Evolutionary conservation across 2,113 vertebrate species (phyloP).

Genomic region (Atractosteus spatula): DNA sequence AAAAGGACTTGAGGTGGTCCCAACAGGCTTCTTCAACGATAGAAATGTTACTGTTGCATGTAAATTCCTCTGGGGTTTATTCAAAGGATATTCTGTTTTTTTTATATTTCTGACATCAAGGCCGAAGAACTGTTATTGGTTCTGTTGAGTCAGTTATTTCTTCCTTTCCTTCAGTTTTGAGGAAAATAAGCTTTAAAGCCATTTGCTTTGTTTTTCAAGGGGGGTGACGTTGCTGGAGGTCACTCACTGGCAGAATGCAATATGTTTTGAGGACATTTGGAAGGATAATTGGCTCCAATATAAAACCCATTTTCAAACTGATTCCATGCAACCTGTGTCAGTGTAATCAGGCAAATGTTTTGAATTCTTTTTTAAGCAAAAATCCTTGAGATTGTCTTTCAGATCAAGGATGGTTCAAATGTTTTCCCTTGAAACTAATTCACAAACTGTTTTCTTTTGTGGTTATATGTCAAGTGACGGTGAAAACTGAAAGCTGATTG

Average conservation of each 20-base stretch:
- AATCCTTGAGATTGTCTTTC: too few species aligned
- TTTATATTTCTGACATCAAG: slow-evolving; percentile 58
- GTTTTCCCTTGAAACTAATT: too few species aligned
- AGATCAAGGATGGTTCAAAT: too few species aligned
- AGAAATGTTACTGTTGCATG: slow-evolving; percentile 56
- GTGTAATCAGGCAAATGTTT: too few species aligned
- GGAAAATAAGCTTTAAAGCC: neutral
- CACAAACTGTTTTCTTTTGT: too few species aligned
- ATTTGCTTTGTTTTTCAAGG: neutral
- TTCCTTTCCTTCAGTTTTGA: neutral
- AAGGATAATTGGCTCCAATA: too few species aligned
- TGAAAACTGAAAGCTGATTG: too few species aligned
- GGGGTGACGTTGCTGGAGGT: neutral
- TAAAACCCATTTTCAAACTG: too few species aligned
- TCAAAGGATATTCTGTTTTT: slow-evolving; percentile 59
- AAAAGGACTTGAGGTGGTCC: slow-evolving; percentile 46
- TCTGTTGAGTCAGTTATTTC: slow-evolving; percentile 42
- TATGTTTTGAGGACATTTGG: neutral
- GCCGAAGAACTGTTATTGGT: slow-evolving; percentile 59
- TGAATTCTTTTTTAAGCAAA: too few species aligned
- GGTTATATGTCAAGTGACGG: too few species aligned
- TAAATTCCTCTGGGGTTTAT: slow-evolving; percentile 58
- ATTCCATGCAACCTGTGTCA: too few species aligned
- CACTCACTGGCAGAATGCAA: neutral
- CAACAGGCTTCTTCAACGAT: slow-evolving; percentile 54